Percentiles rank a stretch among this genome's conserved stretches.
These are phyloP conservation scores for Atlantisia rogersi DNA, from an alignment of 2,113 vertebrate genomes.

Conservation along the genomic window DNA sequence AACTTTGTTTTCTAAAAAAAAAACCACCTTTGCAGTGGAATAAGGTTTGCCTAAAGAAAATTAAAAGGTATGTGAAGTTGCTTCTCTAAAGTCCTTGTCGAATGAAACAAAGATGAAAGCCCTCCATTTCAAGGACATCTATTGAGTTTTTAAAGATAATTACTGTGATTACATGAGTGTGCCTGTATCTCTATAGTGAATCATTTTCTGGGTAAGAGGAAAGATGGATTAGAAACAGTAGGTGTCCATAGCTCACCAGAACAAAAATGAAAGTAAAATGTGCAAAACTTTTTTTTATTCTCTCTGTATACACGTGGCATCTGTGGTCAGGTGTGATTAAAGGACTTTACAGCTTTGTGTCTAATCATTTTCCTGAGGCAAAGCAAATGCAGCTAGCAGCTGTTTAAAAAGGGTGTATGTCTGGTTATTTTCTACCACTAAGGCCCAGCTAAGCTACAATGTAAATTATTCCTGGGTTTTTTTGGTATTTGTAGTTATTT, in stretches of 20 bases:
- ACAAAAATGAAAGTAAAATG: background rate
- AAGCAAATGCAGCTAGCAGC: background rate
- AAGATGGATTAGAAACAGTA: background rate
- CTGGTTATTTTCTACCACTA: background rate
- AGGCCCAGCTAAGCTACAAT: background rate
- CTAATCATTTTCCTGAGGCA: background rate
- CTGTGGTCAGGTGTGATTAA: background rate
- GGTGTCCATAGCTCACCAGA: background rate
- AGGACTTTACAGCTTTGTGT: background rate
- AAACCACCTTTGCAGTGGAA: background rate
- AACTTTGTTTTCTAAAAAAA: background rate
- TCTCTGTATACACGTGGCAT: background rate
- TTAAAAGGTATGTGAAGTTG: background rate
- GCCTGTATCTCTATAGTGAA: background rate
- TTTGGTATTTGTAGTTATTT: background rate
- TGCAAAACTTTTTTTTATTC: background rate
- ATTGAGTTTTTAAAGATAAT: background rate
- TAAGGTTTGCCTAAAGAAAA: constrained; percentile 1
- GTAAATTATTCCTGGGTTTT: background rate
- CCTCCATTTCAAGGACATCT: background rate
- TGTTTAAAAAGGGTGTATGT: background rate
- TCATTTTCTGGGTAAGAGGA: background rate
- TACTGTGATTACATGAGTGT: background rate
- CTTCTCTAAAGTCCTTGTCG: background rate
- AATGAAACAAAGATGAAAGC: constrained; percentile 26